phyloP scores from a whole-genome alignment of 2,888 invertebrate genomes.

The Athalia cordata region DNA sequence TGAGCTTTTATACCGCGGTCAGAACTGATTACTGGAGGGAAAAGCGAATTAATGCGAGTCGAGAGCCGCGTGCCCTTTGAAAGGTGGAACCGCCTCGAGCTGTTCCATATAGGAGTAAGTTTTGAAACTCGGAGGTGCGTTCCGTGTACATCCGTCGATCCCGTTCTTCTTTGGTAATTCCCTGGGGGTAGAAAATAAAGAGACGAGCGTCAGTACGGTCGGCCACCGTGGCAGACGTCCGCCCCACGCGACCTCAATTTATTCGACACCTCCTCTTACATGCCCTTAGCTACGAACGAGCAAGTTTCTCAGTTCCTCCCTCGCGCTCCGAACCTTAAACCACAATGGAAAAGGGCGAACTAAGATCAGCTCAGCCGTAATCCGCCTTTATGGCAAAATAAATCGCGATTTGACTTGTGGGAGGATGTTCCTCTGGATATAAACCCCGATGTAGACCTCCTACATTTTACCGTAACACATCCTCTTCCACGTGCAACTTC shows the following conservation, averaged over 20 bases:
- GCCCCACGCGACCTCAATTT: conserved; percentile 72
- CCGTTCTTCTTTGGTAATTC: background rate
- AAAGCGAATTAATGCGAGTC: background rate
- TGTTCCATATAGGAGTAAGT: background rate
- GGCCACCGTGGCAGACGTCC: conserved; percentile 64
- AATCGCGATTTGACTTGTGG: background rate
- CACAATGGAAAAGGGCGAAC: conserved; percentile 39
- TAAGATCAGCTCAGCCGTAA: background rate
- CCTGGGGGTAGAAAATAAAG: conserved; percentile 53
- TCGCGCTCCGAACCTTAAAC: background rate
- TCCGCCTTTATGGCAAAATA: conserved; percentile 6
- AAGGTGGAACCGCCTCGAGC: conserved; percentile 7
- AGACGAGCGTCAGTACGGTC: conserved; percentile 62
- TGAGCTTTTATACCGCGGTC: background rate
- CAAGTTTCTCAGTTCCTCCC: conserved; percentile 4
- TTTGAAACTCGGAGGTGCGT: background rate
- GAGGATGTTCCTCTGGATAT: background rate
- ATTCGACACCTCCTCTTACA: conserved; percentile 73
- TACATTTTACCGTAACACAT: too few species aligned
- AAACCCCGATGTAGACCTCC: too few species aligned
- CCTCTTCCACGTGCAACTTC: too few species aligned
- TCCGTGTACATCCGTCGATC: background rate
- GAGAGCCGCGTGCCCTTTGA: background rate
- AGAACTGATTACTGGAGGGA: background rate
- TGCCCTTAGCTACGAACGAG: conserved; percentile 62